Percentiles rank a stretch among this genome's conserved stretches.
These are phyloP conservation scores for Peribatodes rhomboidaria DNA, from an alignment of 2,888 invertebrate genomes.

Conservation along the genomic window DNA sequence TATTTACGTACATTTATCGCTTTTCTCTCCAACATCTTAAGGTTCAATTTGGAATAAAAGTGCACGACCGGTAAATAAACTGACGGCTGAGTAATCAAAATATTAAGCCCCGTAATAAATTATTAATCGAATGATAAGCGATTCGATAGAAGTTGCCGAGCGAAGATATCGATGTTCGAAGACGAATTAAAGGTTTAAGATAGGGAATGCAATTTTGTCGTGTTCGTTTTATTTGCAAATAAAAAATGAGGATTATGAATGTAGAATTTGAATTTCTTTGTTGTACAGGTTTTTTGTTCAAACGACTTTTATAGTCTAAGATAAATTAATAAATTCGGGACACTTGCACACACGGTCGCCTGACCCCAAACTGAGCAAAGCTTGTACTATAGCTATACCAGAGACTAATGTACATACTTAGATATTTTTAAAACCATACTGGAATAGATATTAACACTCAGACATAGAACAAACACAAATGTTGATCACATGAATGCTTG, in stretches of 20 bases:
- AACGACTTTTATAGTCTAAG: no score
- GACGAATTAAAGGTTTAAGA: constrained; percentile 16
- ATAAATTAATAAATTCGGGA: no score
- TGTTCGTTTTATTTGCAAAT: constrained; percentile 4
- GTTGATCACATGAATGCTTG: no score
- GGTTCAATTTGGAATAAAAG: constrained; percentile 23
- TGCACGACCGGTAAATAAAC: constrained; percentile 23
- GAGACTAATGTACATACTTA: no score
- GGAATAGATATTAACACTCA: no score
- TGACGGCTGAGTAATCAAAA: constrained; percentile 41
- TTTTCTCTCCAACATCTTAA: constrained; percentile 25
- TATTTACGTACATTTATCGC: constrained; percentile 16
- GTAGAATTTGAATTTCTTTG: neutral
- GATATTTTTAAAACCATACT: no score
- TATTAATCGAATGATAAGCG: constrained; percentile 39
- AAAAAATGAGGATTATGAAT: constrained; percentile 4
- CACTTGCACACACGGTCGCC: no score
- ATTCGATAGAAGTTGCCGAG: constrained; percentile 31
- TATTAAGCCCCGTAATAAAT: constrained; percentile 43
- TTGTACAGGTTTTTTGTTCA: no score
- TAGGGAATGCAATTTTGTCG: constrained; percentile 26
- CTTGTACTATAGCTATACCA: no score
- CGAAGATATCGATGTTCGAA: constrained; percentile 11
- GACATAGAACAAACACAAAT: no score
- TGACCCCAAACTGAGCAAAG: no score